Evolutionary conservation across 2,888 invertebrate genomes (phyloP).

Genomic region (Ornithoptera alexandrae): DNA sequence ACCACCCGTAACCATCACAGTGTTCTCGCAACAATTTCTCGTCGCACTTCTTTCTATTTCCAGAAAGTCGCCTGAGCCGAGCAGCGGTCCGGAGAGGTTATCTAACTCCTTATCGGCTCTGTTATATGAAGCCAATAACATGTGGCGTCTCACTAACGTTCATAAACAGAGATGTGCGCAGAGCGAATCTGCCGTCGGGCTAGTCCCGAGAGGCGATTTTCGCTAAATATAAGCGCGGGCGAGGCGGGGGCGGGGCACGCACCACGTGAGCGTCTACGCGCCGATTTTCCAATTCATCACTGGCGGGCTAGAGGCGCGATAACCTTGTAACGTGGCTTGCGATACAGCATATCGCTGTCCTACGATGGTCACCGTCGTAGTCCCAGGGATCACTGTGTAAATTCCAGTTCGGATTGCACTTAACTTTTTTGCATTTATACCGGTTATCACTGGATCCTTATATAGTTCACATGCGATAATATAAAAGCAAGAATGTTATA

Average conservation of each 20-base stretch:
- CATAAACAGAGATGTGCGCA: conserved; percentile 70
- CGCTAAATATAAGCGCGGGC: conserved; percentile 77
- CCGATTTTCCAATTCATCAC: conserved; percentile 80
- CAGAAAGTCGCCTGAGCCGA: conserved; percentile 61
- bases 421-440: conserved; percentile 73
- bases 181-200: conserved; percentile 66
- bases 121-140: conserved; percentile 77
- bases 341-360: conserved; percentile 62
- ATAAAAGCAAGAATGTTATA: conserved; percentile 33
- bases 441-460: conserved; percentile 59
- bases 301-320: conserved; percentile 74
- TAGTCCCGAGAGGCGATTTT: conserved; percentile 78
- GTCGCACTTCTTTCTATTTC: conserved; percentile 62
- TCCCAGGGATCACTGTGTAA: conserved; percentile 53
- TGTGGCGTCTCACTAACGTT: conserved; percentile 75
- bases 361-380: conserved; percentile 55
- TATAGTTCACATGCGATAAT: conserved; percentile 32
- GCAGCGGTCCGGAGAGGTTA: conserved; percentile 71
- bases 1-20: conserved; percentile 62
- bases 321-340: conserved; percentile 79
- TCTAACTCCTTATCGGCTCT: conserved; percentile 74
- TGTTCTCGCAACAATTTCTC: conserved; percentile 51
- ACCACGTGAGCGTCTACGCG: conserved; percentile 80
- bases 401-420: conserved; percentile 58
- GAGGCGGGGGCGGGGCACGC: conserved; percentile 75